These are phyloP conservation scores for Apotomis capreana DNA, from an alignment of 2,888 invertebrate species.

Conservation along the genomic window DNA sequence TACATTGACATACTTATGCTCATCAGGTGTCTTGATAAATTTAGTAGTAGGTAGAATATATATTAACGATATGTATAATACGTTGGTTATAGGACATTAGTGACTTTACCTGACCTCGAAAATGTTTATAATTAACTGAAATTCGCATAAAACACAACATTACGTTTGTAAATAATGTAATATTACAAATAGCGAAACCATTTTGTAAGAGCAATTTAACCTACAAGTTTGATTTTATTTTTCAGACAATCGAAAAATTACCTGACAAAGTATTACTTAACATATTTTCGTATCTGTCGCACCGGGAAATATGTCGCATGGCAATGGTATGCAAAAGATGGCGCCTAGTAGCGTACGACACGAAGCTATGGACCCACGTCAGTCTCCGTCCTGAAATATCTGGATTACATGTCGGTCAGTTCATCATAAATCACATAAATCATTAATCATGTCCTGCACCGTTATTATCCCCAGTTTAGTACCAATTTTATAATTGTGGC, in stretches of 20 bases:
- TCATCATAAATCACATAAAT: conserved; percentile 31
- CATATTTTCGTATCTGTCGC: conserved; percentile 96
- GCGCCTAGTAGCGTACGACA: conserved; percentile 97
- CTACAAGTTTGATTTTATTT: conserved; percentile 48
- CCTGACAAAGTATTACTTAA: conserved; percentile 98
- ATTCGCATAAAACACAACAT: too few relatives aligned
- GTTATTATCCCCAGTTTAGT: conserved; percentile 38
- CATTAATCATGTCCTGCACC: conserved; percentile 23
- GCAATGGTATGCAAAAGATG: conserved; percentile 98
- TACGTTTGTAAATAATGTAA: background rate
- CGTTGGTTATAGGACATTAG: too few relatives aligned
- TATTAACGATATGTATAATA: too few relatives aligned
- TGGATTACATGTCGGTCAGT: conserved; percentile 91
- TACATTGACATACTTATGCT: background rate
- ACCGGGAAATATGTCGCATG: conserved; percentile 96
- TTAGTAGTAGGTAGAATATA: too few relatives aligned
- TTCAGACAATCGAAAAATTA: conserved; percentile 96
- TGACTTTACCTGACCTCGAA: too few relatives aligned
- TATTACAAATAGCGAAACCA: background rate
- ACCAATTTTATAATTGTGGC: conserved; percentile 21
- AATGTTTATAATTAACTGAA: too few relatives aligned
- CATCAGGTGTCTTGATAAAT: too few relatives aligned
- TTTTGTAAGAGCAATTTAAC: background rate
- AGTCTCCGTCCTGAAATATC: conserved; percentile 98
- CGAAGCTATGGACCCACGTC: conserved; percentile 96